Evolutionary conservation across 2,113 vertebrate genomes (phyloP).

Genomic region (Percopsis transmontana): DNA sequence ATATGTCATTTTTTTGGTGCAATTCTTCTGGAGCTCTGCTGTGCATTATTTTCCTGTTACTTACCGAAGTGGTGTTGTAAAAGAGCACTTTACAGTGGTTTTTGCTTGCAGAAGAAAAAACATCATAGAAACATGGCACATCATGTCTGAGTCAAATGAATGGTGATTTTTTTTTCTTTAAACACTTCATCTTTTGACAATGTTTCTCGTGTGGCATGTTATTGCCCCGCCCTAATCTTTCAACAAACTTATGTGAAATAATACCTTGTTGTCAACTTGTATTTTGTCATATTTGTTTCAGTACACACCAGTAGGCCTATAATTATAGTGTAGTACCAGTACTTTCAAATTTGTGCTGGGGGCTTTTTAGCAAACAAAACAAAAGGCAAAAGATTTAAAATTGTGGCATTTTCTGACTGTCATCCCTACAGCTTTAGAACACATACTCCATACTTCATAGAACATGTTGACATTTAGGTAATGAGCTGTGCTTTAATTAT

Average conservation of each 20-base stretch:
- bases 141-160: slow-evolving; percentile 34
- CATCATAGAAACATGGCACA: background rate
- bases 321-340: background rate
- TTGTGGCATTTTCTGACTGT: background rate
- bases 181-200: slow-evolving; percentile 29
- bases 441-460: too few relatives aligned
- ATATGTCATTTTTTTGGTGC: background rate
- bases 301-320: background rate
- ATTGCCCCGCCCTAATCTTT: slow-evolving; percentile 25
- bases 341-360: background rate
- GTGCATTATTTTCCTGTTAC: slow-evolving; percentile 10
- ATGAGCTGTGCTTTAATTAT: too few relatives aligned
- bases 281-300: slow-evolving; percentile 13
- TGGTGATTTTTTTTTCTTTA: slow-evolving; percentile 31
- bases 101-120: slow-evolving; percentile 6
- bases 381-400: background rate
- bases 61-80: slow-evolving; percentile 5
- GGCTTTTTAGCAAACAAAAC: background rate
- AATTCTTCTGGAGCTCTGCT: slow-evolving; percentile 1
- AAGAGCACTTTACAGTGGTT: slow-evolving; percentile 13
- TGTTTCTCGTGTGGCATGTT: slow-evolving; percentile 47
- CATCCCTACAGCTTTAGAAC: too few relatives aligned
- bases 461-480: too few relatives aligned
- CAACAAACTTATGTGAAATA: background rate
- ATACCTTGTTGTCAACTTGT: background rate